phyloP scores from a whole-genome alignment of 30 jellyfish, hydroid and myxozoan species.

The Pelagia noctiluca region DNA sequence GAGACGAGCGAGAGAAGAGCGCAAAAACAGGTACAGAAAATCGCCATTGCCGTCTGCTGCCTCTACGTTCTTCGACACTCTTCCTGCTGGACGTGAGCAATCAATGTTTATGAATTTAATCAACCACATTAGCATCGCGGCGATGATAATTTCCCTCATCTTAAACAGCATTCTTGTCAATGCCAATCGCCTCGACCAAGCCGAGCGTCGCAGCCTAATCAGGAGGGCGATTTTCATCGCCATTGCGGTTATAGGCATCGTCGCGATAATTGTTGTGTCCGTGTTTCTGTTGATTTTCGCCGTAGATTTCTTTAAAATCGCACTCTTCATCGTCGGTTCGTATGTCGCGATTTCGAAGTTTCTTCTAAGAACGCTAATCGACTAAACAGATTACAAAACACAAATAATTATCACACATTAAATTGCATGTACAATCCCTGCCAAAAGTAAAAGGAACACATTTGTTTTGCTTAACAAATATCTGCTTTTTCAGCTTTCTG shows the following conservation, averaged over 20 bases:
- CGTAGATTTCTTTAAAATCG: constrained; percentile 78
- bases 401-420: neutral
- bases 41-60: constrained; percentile 90
- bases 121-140: constrained; percentile 53
- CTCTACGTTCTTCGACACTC: constrained; percentile 59
- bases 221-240: constrained; percentile 39
- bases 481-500: neutral
- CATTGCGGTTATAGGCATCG: constrained; percentile 44
- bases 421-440: neutral
- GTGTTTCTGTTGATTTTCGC: constrained; percentile 72
- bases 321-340: constrained; percentile 68
- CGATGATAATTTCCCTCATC: constrained; percentile 67
- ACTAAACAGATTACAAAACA: neutral
- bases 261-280: constrained; percentile 49
- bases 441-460: neutral
- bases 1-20: constrained; percentile 76
- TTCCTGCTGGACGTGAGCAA: constrained; percentile 9
- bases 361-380: neutral
- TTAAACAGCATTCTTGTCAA: constrained; percentile 20
- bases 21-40: constrained; percentile 50
- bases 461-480: too few species aligned
- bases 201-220: constrained; percentile 46
- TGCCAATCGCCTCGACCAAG: constrained; percentile 14
- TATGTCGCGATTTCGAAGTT: constrained; percentile 77
- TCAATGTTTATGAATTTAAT: constrained; percentile 10